Conservation (phyloP, 2,113 vertebrate genomes). For the zebrafish (Danio rerio) region DNA sequence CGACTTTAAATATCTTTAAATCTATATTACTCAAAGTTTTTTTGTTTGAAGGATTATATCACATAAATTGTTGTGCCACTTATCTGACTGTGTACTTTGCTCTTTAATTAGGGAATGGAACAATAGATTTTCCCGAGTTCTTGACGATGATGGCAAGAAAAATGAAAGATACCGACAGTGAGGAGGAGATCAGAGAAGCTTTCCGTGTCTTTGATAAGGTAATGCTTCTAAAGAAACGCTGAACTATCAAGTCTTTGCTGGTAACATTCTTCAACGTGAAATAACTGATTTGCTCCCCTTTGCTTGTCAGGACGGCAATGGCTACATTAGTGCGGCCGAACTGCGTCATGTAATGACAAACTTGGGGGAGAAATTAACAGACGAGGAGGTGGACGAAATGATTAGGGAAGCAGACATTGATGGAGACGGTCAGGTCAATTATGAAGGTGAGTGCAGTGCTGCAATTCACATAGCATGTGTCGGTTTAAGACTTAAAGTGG, state of each 20-base stretch:
- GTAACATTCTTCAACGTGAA: not conserved
- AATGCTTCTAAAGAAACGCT: slow-evolving; percentile 41
- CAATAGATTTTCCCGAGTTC: slow-evolving; percentile 92
- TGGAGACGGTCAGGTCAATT: slow-evolving; percentile 93
- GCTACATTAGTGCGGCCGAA: slow-evolving; percentile 91
- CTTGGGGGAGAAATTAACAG: slow-evolving; percentile 90
- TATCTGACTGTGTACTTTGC: not conserved
- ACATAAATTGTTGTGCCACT: not conserved
- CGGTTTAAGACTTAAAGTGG: not conserved
- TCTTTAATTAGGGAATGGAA: slow-evolving; percentile 83
- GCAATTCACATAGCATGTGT: not conserved
- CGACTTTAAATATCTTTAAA: too few species aligned
- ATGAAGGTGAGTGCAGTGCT: slow-evolving; percentile 80
- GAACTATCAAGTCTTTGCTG: not conserved
- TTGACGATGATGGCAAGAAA: slow-evolving; percentile 95
- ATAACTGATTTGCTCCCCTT: not conserved
- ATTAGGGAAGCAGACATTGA: slow-evolving; percentile 96
- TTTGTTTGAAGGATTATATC: slow-evolving; percentile 7
- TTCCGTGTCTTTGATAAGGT: slow-evolving; percentile 94
- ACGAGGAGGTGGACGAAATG: slow-evolving; percentile 92
- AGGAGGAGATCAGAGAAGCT: slow-evolving; percentile 93
- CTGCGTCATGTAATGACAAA: slow-evolving; percentile 94
- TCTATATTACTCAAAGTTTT: not conserved
- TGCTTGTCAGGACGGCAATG: slow-evolving; percentile 84
- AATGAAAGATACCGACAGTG: slow-evolving; percentile 93